phyloP scores from a whole-genome alignment of 2,888 invertebrate species.

The Ornithoptera alexandrae region DNA sequence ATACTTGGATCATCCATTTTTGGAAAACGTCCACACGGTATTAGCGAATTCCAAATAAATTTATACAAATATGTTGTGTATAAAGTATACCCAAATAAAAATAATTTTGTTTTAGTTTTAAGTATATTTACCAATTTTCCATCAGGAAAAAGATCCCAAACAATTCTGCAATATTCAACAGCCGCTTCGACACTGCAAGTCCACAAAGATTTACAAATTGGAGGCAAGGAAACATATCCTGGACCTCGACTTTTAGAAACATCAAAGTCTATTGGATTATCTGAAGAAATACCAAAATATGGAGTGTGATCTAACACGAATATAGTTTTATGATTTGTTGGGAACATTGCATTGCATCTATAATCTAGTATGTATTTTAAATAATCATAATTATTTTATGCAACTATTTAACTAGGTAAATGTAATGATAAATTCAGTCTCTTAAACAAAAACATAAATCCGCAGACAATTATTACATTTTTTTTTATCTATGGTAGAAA shows the following conservation, averaged over 20 bases:
- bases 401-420: background rate
- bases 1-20: no score
- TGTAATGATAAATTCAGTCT: background rate
- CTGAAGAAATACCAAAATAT: slow-evolving; percentile 92
- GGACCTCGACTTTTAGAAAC: slow-evolving; percentile 84
- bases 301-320: slow-evolving; percentile 97
- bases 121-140: slow-evolving; percentile 86
- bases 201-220: slow-evolving; percentile 96
- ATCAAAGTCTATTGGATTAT: slow-evolving; percentile 91
- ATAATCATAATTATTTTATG: background rate
- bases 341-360: slow-evolving; percentile 72
- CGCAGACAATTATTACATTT: no score
- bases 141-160: slow-evolving; percentile 97
- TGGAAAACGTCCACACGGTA: no score
- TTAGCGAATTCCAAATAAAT: no score
- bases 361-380: background rate
- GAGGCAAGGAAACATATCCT: slow-evolving; percentile 87
- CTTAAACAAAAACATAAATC: background rate
- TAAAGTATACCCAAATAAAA: no score
- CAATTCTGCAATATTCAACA: slow-evolving; percentile 97
- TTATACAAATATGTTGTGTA: no score
- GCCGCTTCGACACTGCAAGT: slow-evolving; percentile 97
- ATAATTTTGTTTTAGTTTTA: background rate
- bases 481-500: background rate
- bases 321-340: slow-evolving; percentile 95